A percentile compares a stretch with the other conserved stretches of the same genome.
Conservation (phyloP, 2,888 invertebrate genomes). For the Elegia similella region DNA sequence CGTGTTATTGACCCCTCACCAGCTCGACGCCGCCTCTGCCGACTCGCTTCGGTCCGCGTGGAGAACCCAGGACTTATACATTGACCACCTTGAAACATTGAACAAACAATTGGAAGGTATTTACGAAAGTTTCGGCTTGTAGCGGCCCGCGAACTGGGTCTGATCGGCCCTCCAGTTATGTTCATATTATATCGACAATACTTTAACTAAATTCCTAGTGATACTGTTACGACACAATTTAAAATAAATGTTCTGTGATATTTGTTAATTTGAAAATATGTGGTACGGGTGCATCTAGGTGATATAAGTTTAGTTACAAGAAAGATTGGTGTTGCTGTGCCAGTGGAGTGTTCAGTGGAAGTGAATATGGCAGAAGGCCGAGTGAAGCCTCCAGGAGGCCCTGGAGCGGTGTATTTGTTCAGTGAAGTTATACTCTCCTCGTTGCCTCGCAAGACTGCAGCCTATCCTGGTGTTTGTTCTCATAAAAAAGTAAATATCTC, state of each 20-base stretch:
- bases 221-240: conserved; percentile 58
- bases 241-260: conserved; percentile 70
- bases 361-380: conserved; percentile 46
- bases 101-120: conserved; percentile 90
- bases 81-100: conserved; percentile 88
- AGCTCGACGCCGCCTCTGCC: conserved; percentile 83
- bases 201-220: conserved; percentile 78
- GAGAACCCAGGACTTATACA: conserved; percentile 89
- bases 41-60: conserved; percentile 86
- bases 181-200: conserved; percentile 76
- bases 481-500: conserved; percentile 72
- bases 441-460: conserved; percentile 35
- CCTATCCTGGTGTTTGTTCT: conserved; percentile 41
- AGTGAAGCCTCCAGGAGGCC: conserved; percentile 45
- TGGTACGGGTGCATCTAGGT: conserved; percentile 76
- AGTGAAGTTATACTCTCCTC: conserved; percentile 45
- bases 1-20: conserved; percentile 84
- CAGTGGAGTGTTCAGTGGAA: conserved; percentile 66
- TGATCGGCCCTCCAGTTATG: conserved; percentile 61
- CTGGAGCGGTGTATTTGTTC: conserved; percentile 54
- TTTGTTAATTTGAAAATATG: conserved; percentile 63
- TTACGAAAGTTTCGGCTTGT: conserved; percentile 79
- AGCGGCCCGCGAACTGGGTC: conserved; percentile 65
- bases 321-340: conserved; percentile 61
- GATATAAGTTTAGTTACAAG: conserved; percentile 57